Percentiles rank a stretch among this genome's conserved stretches.
phyloP scores from a whole-genome alignment of 2,797 vertebrate species.

The Fistularia commersonii region DNA sequence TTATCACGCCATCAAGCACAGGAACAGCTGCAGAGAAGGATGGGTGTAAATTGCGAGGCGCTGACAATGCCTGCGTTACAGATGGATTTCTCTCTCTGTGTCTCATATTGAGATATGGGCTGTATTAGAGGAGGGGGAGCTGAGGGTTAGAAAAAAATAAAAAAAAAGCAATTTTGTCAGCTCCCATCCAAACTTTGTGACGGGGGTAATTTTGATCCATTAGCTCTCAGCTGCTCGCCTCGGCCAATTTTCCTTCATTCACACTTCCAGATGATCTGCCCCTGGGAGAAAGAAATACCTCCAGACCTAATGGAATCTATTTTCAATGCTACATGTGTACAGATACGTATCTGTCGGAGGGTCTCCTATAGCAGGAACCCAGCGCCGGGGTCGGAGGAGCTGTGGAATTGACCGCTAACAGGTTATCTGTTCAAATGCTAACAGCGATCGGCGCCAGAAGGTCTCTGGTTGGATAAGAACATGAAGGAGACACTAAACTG shows the following conservation, averaged over 20 bases:
- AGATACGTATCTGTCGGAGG: constrained; percentile 55
- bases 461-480: no score
- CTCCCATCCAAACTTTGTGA: constrained; percentile 80
- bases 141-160: constrained; percentile 27
- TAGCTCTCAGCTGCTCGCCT: constrained; percentile 74
- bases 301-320: constrained; percentile 68
- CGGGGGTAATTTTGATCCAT: constrained; percentile 81
- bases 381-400: no score
- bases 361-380: constrained; percentile 33
- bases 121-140: constrained; percentile 31
- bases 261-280: constrained; percentile 67
- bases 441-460: no score
- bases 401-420: constrained; percentile 61
- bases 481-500: no score
- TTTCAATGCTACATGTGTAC: constrained; percentile 63
- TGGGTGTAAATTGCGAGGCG: constrained; percentile 80
- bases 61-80: constrained; percentile 80
- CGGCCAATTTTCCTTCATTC: constrained; percentile 73
- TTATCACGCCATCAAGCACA: constrained; percentile 86
- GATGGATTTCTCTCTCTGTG: constrained; percentile 81
- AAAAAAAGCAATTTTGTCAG: constrained; percentile 75
- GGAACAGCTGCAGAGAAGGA: constrained; percentile 79
- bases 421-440: no score
- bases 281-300: constrained; percentile 59
- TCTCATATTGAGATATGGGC: constrained; percentile 74